A percentile compares a stretch with the other conserved stretches of the same genome.
Conservation (phyloP, 30 jellyfish, hydroid and myxozoan genomes). For the Rhopilema esculentum region DNA sequence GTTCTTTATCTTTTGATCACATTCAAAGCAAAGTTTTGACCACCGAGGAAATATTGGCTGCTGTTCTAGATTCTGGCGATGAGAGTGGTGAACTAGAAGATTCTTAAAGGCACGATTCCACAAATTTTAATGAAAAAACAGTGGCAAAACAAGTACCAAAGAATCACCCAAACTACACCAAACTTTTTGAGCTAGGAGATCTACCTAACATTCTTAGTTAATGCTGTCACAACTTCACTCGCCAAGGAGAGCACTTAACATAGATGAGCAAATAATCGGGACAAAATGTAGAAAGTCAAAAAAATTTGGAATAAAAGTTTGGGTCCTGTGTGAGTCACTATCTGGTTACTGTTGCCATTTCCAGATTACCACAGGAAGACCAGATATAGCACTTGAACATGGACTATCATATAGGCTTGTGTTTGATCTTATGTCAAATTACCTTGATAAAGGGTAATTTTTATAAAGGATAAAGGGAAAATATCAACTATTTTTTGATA, state of each 20-base stretch:
- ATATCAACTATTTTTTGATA: slow-evolving; percentile 48
- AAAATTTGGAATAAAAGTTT: slow-evolving; percentile 30
- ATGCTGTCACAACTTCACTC: neutral
- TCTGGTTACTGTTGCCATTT: slow-evolving; percentile 51
- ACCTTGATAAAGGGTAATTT: slow-evolving; percentile 67
- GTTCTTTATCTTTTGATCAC: too few relatives aligned
- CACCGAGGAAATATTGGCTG: too few relatives aligned
- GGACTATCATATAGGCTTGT: slow-evolving; percentile 66
- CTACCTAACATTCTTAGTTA: neutral
- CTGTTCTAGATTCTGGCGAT: too few relatives aligned
- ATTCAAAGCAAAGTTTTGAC: too few relatives aligned
- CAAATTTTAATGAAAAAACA: neutral
- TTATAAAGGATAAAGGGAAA: too few relatives aligned
- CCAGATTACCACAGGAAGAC: slow-evolving; percentile 50
- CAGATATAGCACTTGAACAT: slow-evolving; percentile 24
- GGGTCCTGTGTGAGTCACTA: slow-evolving; percentile 46
- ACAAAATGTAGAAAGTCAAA: slow-evolving; percentile 23
- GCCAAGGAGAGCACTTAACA: slow-evolving; percentile 14
- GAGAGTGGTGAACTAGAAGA: too few relatives aligned
- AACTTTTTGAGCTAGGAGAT: slow-evolving; percentile 32
- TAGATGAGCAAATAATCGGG: slow-evolving; percentile 65
- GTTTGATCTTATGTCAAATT: slow-evolving; percentile 41
- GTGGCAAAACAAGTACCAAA: neutral
- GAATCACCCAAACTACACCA: neutral
- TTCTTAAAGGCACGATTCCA: too few relatives aligned